A percentile compares a stretch with the other conserved stretches of the same genome.
These are phyloP conservation scores for Tribolium castaneum DNA, from an alignment of 1,140 invertebrate species.

Conservation along the genomic window DNA sequence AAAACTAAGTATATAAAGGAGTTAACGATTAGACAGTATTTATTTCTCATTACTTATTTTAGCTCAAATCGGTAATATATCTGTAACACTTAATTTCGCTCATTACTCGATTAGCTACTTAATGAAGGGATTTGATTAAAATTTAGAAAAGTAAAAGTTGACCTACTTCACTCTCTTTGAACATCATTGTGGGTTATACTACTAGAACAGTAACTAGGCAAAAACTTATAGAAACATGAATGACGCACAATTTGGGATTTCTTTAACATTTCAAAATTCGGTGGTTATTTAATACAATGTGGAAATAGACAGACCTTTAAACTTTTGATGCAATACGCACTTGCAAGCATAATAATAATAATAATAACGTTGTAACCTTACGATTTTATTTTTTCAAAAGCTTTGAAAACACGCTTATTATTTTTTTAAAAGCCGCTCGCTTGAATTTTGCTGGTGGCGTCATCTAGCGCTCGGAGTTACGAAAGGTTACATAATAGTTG, in stretches of 20 bases:
- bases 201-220: background rate
- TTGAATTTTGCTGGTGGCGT: too few species aligned
- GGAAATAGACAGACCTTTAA: too few species aligned
- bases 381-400: too few species aligned
- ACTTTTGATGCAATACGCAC: background rate
- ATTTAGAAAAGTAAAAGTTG: background rate
- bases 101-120: background rate
- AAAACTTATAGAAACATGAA: background rate
- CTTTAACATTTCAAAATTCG: background rate
- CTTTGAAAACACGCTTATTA: too few species aligned
- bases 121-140: background rate
- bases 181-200: background rate
- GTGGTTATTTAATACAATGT: background rate
- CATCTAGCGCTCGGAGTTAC: too few species aligned
- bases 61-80: background rate
- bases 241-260: background rate
- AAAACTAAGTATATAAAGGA: too few species aligned
- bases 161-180: background rate
- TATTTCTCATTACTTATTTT: too few species aligned
- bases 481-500: too few species aligned
- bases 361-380: too few species aligned
- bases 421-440: too few species aligned
- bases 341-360: too few species aligned
- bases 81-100: background rate
- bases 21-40: too few species aligned